Conservation (phyloP, 2,888 invertebrate genomes). For the Leucophenga montana region DNA sequence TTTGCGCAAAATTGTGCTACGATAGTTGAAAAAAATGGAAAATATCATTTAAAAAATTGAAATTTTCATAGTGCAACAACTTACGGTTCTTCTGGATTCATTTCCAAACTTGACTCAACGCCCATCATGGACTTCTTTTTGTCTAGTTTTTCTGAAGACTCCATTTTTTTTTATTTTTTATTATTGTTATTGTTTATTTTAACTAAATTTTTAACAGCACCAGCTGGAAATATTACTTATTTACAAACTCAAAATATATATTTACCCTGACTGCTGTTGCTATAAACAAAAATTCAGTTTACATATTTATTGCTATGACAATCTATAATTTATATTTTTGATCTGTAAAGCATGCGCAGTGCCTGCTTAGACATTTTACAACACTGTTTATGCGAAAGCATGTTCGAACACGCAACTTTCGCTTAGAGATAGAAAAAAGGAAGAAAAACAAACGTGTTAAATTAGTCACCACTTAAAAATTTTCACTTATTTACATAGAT, state of each 20-base stretch:
- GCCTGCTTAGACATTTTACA: no score
- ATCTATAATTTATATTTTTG: background rate
- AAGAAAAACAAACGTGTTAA: background rate
- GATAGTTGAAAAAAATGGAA: background rate
- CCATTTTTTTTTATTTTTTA: no score
- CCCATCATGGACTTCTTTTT: no score
- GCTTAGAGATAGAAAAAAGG: background rate
- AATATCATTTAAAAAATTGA: background rate
- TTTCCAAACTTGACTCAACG: background rate
- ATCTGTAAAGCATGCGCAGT: no score
- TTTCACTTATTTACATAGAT: slow-evolving; percentile 65
- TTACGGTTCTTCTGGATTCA: background rate
- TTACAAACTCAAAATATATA: background rate
- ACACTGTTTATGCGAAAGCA: no score
- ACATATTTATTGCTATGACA: slow-evolving; percentile 14
- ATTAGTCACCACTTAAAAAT: slow-evolving; percentile 35
- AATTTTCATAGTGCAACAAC: background rate
- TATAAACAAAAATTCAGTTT: no score
- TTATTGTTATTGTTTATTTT: no score
- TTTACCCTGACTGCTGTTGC: background rate
- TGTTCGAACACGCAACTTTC: slow-evolving; percentile 4
- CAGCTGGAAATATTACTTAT: no score
- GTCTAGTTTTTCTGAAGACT: no score
- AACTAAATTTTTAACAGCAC: no score
- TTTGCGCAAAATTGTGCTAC: background rate